Evolutionary conservation across 2,113 vertebrate species (phyloP).

Genomic region (Ranitomeya imitator): DNA sequence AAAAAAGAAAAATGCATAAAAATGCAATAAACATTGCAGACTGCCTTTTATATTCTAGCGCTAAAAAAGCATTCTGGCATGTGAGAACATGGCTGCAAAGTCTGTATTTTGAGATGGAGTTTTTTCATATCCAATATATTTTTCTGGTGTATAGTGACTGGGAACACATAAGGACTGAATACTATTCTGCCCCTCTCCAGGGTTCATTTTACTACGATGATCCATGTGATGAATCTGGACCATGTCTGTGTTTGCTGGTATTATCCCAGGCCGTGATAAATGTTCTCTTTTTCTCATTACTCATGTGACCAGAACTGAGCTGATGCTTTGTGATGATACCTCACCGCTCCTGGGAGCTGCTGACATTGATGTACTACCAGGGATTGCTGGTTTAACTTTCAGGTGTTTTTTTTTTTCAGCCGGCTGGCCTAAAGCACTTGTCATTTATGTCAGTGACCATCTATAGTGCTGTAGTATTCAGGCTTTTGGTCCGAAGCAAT

Average conservation of each 20-base stretch:
- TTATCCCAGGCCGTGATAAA: background rate
- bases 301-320: constrained; percentile 20
- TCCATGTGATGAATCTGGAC: background rate
- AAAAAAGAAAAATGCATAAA: no score
- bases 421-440: background rate
- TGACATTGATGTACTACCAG: constrained; percentile 5
- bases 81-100: no score
- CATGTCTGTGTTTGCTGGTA: background rate
- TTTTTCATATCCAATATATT: background rate
- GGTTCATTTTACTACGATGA: background rate
- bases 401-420: background rate
- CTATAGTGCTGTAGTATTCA: background rate
- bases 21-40: no score
- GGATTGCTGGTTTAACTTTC: background rate
- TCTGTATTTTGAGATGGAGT: no score
- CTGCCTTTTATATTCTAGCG: no score
- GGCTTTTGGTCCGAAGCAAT: background rate
- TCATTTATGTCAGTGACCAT: background rate
- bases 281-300: constrained; percentile 10
- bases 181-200: background rate
- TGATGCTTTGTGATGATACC: background rate
- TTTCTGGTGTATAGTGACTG: background rate
- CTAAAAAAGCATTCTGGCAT: no score
- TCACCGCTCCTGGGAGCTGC: background rate
- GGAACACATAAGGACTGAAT: background rate